Conservation (phyloP, 1,140 invertebrate species). For the Coelopa frigida region DNA sequence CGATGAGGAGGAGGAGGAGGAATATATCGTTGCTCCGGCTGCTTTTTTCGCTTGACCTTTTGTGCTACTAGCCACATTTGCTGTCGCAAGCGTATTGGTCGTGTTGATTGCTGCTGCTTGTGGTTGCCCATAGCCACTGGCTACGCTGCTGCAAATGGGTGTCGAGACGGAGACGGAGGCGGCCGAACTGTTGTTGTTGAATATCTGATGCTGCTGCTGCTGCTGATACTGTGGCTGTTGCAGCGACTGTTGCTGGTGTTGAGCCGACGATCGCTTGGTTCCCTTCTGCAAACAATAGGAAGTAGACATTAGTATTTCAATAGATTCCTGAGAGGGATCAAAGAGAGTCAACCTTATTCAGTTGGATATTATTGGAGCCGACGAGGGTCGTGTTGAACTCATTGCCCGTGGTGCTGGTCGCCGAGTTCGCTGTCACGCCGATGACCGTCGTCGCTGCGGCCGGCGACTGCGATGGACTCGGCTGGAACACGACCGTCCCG, state of each 20-base stretch:
- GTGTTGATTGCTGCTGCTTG: constrained; percentile 36
- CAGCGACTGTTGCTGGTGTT: constrained; percentile 17
- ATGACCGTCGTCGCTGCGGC: constrained; percentile 42
- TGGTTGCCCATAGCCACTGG: constrained; percentile 39
- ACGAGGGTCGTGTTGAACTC: constrained; percentile 44
- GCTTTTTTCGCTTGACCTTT: constrained; percentile 43
- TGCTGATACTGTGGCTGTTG: constrained; percentile 20
- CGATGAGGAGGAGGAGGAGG: constrained; percentile 10
- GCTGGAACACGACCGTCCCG: constrained; percentile 43
- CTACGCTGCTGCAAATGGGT: constrained; percentile 16
- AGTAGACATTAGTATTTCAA: constrained; percentile 13
- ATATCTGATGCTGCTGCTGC: constrained; percentile 21
- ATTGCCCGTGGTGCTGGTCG: constrained; percentile 34
- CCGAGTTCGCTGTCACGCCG: constrained; percentile 35
- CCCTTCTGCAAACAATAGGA: constrained; percentile 30
- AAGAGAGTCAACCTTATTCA: constrained; percentile 35
- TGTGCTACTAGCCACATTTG: constrained; percentile 41
- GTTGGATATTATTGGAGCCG: constrained; percentile 44
- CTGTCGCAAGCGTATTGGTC: constrained; percentile 38
- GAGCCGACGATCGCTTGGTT: constrained; percentile 31
- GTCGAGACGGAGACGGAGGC: background rate
- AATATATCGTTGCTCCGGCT: constrained; percentile 3
- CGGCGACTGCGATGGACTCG: constrained; percentile 44
- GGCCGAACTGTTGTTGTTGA: constrained; percentile 12
- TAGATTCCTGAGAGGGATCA: background rate